Conservation (phyloP, 2,113 vertebrate species). For the Pongo pygmaeus region DNA sequence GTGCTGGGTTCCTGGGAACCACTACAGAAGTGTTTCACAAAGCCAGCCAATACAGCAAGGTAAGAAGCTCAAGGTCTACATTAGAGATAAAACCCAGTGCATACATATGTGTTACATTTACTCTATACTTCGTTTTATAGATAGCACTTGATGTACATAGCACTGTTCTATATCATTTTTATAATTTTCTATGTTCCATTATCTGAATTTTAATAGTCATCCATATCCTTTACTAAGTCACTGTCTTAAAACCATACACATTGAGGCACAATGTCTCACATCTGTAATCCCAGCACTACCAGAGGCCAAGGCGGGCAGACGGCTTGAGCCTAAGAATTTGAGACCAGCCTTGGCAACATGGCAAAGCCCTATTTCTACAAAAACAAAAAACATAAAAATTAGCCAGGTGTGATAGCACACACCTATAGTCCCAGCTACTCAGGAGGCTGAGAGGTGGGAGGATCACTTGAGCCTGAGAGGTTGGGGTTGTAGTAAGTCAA, state of each 20-base stretch:
- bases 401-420: too few species aligned
- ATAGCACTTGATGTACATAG: not conserved
- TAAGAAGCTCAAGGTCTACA: constrained; percentile 72
- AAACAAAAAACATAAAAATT: too few species aligned
- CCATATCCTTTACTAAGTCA: not conserved
- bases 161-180: not conserved
- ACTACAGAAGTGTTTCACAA: constrained; percentile 90
- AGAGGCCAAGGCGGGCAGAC: too few species aligned
- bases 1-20: constrained; percentile 92
- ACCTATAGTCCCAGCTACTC: too few species aligned
- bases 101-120: not conserved
- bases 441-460: too few species aligned
- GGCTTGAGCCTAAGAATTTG: too few species aligned
- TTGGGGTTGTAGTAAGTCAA: too few species aligned
- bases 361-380: too few species aligned
- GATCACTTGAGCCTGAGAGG: too few species aligned
- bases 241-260: not conserved
- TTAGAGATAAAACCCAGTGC: not conserved
- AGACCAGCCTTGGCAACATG: too few species aligned
- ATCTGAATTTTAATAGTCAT: not conserved
- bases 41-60: constrained; percentile 90
- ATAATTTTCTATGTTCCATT: not conserved
- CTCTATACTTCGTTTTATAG: not conserved
- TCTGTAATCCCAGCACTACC: too few species aligned
- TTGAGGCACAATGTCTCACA: too few species aligned